Evolutionary conservation across 2,888 invertebrate species (phyloP), one percentile per base, ranked within the genome.

Genomic region (Conistra vaccinii): DNA sequence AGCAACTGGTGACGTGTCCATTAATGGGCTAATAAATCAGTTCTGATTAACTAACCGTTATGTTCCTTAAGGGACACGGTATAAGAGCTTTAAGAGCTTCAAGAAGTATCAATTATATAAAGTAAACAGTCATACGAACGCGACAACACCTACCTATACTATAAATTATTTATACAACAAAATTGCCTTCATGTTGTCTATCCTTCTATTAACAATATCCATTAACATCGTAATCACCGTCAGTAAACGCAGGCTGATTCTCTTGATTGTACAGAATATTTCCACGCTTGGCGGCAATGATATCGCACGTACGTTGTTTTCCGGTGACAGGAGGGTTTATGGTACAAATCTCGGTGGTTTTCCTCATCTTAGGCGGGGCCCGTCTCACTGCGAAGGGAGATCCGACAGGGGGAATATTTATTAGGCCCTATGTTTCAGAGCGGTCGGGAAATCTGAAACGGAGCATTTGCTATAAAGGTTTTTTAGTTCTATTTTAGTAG

Each of bases 281-380:
- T 85, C 58, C 68, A 65, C 80, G 81, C 73, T 78, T 61, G 78
- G 74, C 63, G 66, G 81, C 85, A 87, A 88, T 88, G 81, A 83
- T 89, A 90, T 90, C 91, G 83, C 88, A 81, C 85, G 87, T 88
- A 87, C 87, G 86, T 89, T 88, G 88, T 91, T 86, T 88, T 88
- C 88, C 87, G 90, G 89, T 90, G 91, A 93, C 93, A 92, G 90
- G 87, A 87, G 92, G 92, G 89, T 92, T 92, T 93, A 91, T 89
- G 89, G 90, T 89, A 91, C 90, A 91, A 93, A 93, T 93, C 93
- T 93, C 89, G 80, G 90, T 81, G 90, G 90, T 91, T 92, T 92
- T 90, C 90, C 89, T 89, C 89, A 89, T 91, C 90, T 89, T 89
- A 89, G 85, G 86, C 85, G 87, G 81, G 85, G 80, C 85, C 82